phyloP scores from a whole-genome alignment of 2,113 vertebrate species.

The Microcebus ravelobensis region DNA sequence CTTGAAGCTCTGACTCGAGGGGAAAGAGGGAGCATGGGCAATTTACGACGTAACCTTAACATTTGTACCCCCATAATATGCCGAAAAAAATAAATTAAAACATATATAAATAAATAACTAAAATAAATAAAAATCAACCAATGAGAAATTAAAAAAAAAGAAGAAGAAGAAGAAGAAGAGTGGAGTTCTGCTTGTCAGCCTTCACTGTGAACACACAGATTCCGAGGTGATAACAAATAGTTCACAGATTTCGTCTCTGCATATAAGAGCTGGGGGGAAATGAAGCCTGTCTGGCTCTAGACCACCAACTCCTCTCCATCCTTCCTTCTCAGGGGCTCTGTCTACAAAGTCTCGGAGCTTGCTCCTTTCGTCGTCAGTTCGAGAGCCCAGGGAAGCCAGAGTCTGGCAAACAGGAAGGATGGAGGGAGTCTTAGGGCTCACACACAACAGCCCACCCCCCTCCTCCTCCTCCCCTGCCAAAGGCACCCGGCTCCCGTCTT shows the following conservation, averaged over 20 bases:
- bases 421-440: too few species aligned
- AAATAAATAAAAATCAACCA: too few species aligned
- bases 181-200: neutral
- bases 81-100: too few species aligned
- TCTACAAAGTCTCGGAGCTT: accelerated
- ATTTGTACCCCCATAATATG: too few species aligned
- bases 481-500: accelerated
- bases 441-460: accelerated
- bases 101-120: too few species aligned
- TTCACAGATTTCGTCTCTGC: neutral
- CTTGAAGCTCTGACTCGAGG: too few species aligned
- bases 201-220: neutral
- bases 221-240: neutral
- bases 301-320: accelerated
- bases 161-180: neutral
- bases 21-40: too few species aligned
- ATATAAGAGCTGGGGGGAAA: neutral
- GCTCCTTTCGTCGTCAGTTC: neutral
- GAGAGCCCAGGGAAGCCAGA: neutral
- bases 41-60: too few species aligned
- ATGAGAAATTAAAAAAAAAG: too few species aligned
- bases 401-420: too few species aligned
- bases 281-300: neutral
- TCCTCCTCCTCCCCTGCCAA: neutral
- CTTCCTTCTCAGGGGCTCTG: neutral